Evolutionary conservation across 2,797 vertebrate genomes (phyloP).

Genomic region (Pristis pectinata): DNA sequence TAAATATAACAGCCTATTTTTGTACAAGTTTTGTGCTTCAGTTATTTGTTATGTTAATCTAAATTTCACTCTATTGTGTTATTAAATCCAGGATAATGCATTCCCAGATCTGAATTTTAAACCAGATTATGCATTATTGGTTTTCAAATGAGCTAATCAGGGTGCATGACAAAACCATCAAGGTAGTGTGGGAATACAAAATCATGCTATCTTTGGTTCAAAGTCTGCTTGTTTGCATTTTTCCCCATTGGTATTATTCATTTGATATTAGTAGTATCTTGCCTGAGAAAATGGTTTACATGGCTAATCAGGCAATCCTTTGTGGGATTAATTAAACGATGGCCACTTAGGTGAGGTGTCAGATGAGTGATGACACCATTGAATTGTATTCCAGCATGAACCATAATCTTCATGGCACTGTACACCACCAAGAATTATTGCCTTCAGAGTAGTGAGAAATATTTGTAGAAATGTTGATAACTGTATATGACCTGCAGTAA

Average conservation of each 20-base stretch:
- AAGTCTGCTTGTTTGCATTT: neutral
- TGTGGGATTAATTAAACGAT: neutral
- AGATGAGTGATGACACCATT: neutral
- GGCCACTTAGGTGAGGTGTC: neutral
- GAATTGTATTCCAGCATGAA: neutral
- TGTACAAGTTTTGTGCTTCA: neutral
- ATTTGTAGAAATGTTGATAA: neutral
- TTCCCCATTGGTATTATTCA: neutral
- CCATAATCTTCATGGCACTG: neutral
- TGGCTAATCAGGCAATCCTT: neutral
- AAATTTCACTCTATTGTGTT: neutral
- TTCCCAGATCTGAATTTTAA: neutral
- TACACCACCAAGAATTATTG: neutral
- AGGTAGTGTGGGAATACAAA: neutral
- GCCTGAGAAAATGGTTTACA: neutral
- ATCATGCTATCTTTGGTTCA: neutral
- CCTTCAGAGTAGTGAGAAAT: too few species aligned
- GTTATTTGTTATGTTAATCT: neutral
- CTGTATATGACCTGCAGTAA: neutral
- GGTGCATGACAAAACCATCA: neutral
- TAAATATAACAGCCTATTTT: too few species aligned
- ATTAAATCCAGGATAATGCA: neutral
- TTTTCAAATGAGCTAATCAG: neutral
- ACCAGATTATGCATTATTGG: neutral
- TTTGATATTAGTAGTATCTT: neutral